Evolutionary conservation across 2,888 invertebrate genomes (phyloP).

Genomic region (Phaedon cochleariae): DNA sequence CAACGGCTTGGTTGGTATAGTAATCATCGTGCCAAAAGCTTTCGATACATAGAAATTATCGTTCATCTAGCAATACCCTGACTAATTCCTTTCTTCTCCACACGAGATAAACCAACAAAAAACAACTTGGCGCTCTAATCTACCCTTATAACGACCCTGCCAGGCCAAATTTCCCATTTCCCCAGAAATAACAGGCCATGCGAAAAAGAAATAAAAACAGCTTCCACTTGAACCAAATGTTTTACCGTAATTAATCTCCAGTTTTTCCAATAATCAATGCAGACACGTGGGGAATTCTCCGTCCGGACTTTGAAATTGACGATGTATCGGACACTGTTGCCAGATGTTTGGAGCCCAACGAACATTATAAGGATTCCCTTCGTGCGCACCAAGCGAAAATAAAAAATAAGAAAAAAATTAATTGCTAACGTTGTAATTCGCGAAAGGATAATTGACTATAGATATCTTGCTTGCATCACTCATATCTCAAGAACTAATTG

Average conservation of each 20-base stretch:
- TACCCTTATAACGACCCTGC: constrained; percentile 23
- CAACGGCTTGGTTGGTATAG: too few relatives aligned
- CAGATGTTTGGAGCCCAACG: too few relatives aligned
- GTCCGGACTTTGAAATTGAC: constrained; percentile 26
- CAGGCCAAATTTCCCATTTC: constrained; percentile 36
- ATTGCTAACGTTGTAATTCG: too few relatives aligned
- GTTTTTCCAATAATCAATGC: constrained; percentile 45
- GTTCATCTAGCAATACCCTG: too few relatives aligned
- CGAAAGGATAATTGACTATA: too few relatives aligned
- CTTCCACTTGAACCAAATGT: constrained; percentile 39
- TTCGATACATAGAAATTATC: too few relatives aligned
- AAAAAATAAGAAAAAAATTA: too few relatives aligned
- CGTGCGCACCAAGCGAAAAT: too few relatives aligned
- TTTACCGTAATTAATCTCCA: constrained; percentile 44
- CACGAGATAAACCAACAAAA: neutral
- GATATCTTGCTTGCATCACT: too few relatives aligned
- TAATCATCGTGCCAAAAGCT: too few relatives aligned
- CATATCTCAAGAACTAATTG: too few relatives aligned
- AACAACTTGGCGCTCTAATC: constrained; percentile 26
- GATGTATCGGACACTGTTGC: constrained; percentile 14
- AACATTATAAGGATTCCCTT: too few relatives aligned
- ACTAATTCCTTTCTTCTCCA: neutral
- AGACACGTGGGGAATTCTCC: constrained; percentile 39
- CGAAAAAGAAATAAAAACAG: constrained; percentile 34
- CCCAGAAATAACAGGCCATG: constrained; percentile 27